Conservation (phyloP, 1,140 invertebrate species). For the Aphidius gifuensis region DNA sequence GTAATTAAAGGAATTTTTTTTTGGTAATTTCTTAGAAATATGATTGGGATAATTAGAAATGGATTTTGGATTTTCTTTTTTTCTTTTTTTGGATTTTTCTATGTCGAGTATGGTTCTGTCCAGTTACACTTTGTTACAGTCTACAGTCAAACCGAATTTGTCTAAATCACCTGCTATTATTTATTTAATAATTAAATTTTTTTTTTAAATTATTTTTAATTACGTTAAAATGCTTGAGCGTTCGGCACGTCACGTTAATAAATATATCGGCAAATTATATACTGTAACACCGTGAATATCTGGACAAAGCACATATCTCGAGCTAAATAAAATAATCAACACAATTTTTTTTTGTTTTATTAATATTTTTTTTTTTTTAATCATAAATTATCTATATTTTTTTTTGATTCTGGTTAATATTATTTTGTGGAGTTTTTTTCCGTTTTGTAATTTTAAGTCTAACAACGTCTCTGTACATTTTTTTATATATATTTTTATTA, state of each 20-base stretch:
- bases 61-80: too few relatives aligned
- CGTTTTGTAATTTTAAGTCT: conserved; percentile 30
- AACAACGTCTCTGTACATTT: conserved; percentile 50
- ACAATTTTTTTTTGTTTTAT: conserved; percentile 26
- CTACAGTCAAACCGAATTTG: conserved; percentile 28
- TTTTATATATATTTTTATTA: conserved; percentile 7
- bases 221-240: conserved; percentile 42
- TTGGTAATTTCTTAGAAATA: too few relatives aligned
- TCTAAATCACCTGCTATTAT: conserved; percentile 16
- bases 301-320: conserved; percentile 39
- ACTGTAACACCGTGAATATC: conserved; percentile 31
- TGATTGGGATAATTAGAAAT: too few relatives aligned
- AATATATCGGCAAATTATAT: conserved; percentile 20
- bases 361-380: conserved; percentile 38
- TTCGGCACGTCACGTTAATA: conserved; percentile 45
- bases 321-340: conserved; percentile 26
- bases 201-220: not conserved
- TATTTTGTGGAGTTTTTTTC: conserved; percentile 5
- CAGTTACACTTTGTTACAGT: conserved; percentile 37
- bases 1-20: too few relatives aligned
- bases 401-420: conserved; percentile 14
- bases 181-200: not conserved
- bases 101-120: conserved; percentile 36
- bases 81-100: conserved; percentile 1
- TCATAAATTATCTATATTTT: conserved; percentile 53